Evolutionary conservation across 2,888 invertebrate species (phyloP).

Genomic region (Eumerus sabulonum): DNA sequence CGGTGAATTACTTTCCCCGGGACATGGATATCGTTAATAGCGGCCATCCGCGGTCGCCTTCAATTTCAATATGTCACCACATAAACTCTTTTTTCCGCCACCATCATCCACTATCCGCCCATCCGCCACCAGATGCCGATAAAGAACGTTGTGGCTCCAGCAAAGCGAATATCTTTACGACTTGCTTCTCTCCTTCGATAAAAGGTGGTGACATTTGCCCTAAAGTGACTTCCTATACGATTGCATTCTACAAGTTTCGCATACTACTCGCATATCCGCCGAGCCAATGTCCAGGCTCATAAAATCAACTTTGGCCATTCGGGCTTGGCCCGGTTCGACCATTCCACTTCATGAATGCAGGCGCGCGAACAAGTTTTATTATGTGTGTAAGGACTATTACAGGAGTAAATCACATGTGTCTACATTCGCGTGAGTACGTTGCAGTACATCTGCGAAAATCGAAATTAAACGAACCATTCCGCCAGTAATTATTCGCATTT

Average conservation of each 20-base stretch:
- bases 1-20: constrained; percentile 31
- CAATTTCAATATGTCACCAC: constrained; percentile 49
- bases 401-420: constrained; percentile 58
- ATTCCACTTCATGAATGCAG: constrained; percentile 8
- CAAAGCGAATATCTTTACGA: constrained; percentile 20
- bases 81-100: constrained; percentile 38
- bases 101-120: background rate
- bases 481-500: constrained; percentile 64
- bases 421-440: background rate
- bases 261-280: no score
- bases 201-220: constrained; percentile 31
- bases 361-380: constrained; percentile 62
- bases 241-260: constrained; percentile 46
- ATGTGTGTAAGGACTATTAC: constrained; percentile 59
- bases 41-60: constrained; percentile 45
- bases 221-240: constrained; percentile 32
- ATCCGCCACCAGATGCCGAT: constrained; percentile 17
- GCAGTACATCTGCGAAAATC: constrained; percentile 64
- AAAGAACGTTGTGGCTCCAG: constrained; percentile 32
- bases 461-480: constrained; percentile 69
- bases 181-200: constrained; percentile 5
- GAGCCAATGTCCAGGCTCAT: constrained; percentile 41
- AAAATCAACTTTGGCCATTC: constrained; percentile 37
- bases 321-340: background rate
- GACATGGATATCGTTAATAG: constrained; percentile 32